phyloP scores from a whole-genome alignment of 2,797 vertebrate genomes.

The Cyclopterus lumpus region DNA sequence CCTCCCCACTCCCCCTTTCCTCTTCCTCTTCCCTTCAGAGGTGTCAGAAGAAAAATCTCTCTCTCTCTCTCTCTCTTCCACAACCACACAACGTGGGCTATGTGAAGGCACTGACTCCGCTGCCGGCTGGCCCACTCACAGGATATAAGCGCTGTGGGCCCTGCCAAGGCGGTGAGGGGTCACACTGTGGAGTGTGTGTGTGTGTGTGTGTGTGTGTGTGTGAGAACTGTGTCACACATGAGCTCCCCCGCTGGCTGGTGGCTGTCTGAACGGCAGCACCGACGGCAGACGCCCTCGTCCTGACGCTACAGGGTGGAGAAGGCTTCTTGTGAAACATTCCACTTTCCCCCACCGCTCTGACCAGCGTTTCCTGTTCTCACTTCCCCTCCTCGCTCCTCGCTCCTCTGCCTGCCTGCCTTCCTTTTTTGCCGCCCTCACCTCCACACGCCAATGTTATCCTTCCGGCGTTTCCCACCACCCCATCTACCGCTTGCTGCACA shows the following conservation, averaged over 20 bases:
- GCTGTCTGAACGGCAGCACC: constrained; percentile 44
- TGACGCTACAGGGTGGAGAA: constrained; percentile 81
- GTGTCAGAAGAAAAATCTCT: constrained; percentile 81
- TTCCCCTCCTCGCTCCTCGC: constrained; percentile 59
- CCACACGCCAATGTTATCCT: constrained; percentile 48
- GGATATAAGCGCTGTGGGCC: constrained; percentile 65
- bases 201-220: constrained; percentile 6
- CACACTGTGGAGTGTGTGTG: constrained; percentile 49
- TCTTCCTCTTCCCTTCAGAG: constrained; percentile 77
- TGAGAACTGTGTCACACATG: constrained; percentile 49
- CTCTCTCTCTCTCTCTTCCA: constrained; percentile 31
- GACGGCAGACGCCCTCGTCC: constrained; percentile 82
- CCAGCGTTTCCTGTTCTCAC: constrained; percentile 86
- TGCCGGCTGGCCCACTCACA: constrained; percentile 77
- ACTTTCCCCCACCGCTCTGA: constrained; percentile 75
- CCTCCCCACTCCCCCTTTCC: constrained; percentile 32
- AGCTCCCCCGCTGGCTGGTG: constrained; percentile 47
- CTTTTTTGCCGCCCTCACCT: constrained; percentile 25
- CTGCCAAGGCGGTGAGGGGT: constrained; percentile 76
- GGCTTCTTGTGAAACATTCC: constrained; percentile 87
- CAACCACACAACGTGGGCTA: constrained; percentile 75
- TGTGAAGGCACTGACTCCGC: constrained; percentile 76
- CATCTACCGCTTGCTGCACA: constrained; percentile 18
- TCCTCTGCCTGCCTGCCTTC: constrained; percentile 31
- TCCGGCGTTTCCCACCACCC: constrained; percentile 69